These are phyloP conservation scores for Ptiloglossa arizonensis DNA, from an alignment of 1,140 invertebrate genomes.

Conservation along the genomic window DNA sequence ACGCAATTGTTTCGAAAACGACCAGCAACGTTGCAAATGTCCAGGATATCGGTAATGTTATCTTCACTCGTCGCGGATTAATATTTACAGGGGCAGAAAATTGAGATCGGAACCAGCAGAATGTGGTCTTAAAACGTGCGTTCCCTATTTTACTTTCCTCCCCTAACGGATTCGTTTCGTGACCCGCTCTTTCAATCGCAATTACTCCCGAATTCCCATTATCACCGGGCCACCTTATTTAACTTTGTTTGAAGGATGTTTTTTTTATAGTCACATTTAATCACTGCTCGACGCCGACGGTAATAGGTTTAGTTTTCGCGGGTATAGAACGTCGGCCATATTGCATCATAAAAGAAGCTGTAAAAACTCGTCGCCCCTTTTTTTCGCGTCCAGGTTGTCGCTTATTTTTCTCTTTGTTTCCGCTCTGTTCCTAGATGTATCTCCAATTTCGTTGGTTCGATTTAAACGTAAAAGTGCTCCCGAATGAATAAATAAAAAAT, in stretches of 20 bases:
- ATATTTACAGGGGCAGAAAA: neutral
- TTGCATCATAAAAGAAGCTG: constrained; percentile 73
- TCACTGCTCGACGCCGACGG: constrained; percentile 61
- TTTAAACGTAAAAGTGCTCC: too few relatives aligned
- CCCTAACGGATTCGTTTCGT: neutral
- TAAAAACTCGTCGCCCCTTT: constrained; percentile 66
- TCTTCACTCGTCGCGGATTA: too few relatives aligned
- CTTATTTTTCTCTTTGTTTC: constrained; percentile 14
- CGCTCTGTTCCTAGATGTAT: neutral
- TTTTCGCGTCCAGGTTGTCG: constrained; percentile 35
- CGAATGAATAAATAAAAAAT: too few relatives aligned
- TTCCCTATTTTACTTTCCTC: neutral
- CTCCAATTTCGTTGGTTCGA: constrained; percentile 5
- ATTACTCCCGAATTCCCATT: constrained; percentile 64
- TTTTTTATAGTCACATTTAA: constrained; percentile 73
- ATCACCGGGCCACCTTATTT: constrained; percentile 67
- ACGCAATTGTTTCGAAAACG: too few relatives aligned
- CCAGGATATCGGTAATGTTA: too few relatives aligned
- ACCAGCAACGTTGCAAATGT: too few relatives aligned
- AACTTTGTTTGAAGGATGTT: constrained; percentile 69
- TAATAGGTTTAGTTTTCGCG: constrained; percentile 75
- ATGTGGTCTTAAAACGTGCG: constrained; percentile 9
- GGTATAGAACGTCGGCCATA: constrained; percentile 54
- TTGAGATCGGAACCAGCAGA: neutral
- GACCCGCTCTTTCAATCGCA: constrained; percentile 43